Evolutionary conservation across 1,140 invertebrate species (phyloP).

Genomic region (Ceratoteleas bidentatus): DNA sequence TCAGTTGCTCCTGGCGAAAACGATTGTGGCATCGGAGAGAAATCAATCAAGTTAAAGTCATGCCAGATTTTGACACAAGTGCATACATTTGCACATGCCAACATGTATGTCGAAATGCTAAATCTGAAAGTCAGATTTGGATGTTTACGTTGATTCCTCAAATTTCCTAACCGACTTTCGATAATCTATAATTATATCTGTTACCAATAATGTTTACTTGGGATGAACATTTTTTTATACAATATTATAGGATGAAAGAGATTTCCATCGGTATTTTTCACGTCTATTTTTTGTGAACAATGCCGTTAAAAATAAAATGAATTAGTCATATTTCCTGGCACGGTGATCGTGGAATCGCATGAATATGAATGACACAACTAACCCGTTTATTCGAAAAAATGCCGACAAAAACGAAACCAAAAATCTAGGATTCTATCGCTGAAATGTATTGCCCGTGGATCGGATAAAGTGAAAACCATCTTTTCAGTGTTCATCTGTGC

Average conservation of each 20-base stretch:
- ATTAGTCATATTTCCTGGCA: background rate
- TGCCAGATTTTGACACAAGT: no score
- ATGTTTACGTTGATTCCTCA: no score
- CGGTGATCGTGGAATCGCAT: background rate
- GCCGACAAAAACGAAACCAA: background rate
- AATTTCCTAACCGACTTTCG: no score
- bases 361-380: background rate
- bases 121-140: no score
- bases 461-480: conserved; percentile 33
- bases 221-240: no score
- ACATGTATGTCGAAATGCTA: no score
- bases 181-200: no score
- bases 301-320: background rate
- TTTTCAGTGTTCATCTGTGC: conserved; percentile 25
- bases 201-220: no score
- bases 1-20: conserved; percentile 19
- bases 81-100: no score
- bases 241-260: no score
- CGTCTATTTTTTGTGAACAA: background rate
- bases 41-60: conserved; percentile 14
- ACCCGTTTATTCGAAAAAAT: background rate
- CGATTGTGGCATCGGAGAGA: background rate
- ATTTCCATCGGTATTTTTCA: background rate
- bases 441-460: conserved; percentile 25
- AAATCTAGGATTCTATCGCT: conserved; percentile 18